A percentile compares a stretch with the other conserved stretches of the same genome.
phyloP scores from a whole-genome alignment of 2,797 vertebrate species.

The Poecilia wingei region DNA sequence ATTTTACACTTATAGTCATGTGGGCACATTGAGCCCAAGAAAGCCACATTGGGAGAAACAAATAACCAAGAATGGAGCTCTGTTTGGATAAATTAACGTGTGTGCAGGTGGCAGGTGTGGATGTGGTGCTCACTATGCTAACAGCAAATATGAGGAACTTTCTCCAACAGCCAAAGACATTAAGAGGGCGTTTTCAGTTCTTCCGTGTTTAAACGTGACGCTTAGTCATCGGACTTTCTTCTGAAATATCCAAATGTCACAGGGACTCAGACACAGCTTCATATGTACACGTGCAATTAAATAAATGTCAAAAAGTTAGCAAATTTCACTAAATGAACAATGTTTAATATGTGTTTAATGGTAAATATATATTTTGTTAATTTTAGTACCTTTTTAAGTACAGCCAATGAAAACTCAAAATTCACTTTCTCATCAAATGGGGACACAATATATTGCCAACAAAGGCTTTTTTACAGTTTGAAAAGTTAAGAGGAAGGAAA shows the following conservation, averaged over 20 bases:
- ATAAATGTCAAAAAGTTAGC: background rate
- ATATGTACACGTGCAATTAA: background rate
- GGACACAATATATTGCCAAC: background rate
- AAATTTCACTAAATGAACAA: background rate
- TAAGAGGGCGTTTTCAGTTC: conserved; percentile 31
- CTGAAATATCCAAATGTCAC: conserved; percentile 25
- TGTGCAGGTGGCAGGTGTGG: conserved; percentile 53
- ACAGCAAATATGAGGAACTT: conserved; percentile 54
- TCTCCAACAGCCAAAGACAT: conserved; percentile 10
- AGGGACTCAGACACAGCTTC: conserved; percentile 4
- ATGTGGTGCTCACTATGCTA: conserved; percentile 18
- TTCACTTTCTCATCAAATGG: background rate
- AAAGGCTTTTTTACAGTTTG: background rate
- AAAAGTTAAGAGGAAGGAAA: background rate
- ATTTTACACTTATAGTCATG: conserved; percentile 80
- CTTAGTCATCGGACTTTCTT: conserved; percentile 17
- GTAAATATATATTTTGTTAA: background rate
- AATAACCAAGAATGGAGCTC: conserved; percentile 48
- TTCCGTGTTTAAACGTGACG: conserved; percentile 15
- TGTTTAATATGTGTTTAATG: background rate
- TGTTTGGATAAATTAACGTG: conserved; percentile 3
- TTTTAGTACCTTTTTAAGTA: background rate
- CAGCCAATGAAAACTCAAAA: background rate
- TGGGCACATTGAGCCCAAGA: conserved; percentile 59
- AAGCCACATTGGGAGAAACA: conserved; percentile 66